Conservation (phyloP, 2,113 vertebrate genomes). For the Myiozetetes cayanensis region DNA sequence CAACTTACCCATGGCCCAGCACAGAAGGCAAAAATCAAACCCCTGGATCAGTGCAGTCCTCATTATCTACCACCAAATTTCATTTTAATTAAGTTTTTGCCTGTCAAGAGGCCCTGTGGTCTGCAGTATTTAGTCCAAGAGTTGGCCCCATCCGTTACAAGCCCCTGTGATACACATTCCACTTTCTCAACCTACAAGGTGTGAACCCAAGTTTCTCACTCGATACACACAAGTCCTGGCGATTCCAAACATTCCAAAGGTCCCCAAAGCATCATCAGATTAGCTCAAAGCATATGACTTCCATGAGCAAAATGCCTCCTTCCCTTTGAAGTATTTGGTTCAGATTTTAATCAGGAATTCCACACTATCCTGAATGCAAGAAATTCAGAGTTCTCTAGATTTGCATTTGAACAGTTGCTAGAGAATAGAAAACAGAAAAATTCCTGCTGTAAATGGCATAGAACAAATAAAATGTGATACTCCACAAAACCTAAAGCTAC, state of each 20-base stretch:
- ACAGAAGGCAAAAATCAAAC: not conserved
- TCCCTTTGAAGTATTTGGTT: not conserved
- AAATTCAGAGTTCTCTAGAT: not conserved
- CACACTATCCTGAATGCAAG: not conserved
- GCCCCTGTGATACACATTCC: not conserved
- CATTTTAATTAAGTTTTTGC: not conserved
- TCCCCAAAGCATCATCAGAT: not conserved
- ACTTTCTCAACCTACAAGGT: not conserved
- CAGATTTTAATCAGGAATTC: not conserved
- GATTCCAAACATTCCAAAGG: not conserved
- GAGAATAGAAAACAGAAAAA: not conserved
- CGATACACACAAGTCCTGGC: rapidly evolving
- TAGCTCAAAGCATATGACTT: not conserved
- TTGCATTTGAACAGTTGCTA: not conserved
- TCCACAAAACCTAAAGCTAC: not conserved
- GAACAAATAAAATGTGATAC: not conserved
- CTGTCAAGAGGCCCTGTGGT: not conserved
- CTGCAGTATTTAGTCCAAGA: not conserved
- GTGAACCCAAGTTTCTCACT: not conserved
- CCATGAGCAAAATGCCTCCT: not conserved
- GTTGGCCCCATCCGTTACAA: not conserved
- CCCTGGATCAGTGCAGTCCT: not conserved
- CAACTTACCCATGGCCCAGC: not conserved
- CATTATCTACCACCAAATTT: not conserved
- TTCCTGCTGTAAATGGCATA: not conserved